Conservation (phyloP, 2,797 vertebrate species). For the Psittacula echo region DNA sequence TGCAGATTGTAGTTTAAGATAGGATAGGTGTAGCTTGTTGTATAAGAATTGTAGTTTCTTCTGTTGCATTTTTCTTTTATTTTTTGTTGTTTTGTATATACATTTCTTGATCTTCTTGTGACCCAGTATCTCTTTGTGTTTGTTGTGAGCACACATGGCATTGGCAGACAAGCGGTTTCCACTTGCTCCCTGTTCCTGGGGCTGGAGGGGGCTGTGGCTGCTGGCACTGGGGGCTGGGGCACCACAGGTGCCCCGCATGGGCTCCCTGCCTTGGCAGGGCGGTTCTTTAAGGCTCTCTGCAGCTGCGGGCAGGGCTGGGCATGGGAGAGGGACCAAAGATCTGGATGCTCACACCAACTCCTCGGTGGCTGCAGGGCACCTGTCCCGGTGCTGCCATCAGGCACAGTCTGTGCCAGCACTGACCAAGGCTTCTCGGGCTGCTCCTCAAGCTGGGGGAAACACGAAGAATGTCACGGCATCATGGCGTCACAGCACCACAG, state of each 20-base stretch:
- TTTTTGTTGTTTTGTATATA: neutral
- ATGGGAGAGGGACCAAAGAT: neutral
- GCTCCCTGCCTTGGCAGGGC: neutral
- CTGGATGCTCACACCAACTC: neutral
- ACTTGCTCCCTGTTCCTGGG: neutral
- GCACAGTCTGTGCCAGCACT: neutral
- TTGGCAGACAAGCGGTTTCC: neutral
- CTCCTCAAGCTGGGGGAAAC: neutral
- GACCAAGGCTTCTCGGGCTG: neutral
- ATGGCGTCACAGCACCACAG: neutral
- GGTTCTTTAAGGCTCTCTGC: neutral
- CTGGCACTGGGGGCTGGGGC: neutral
- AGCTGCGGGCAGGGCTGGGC: neutral
- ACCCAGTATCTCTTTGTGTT: neutral
- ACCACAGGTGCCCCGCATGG: neutral
- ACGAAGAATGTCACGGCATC: neutral
- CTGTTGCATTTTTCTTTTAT: neutral
- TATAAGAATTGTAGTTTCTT: too few relatives aligned
- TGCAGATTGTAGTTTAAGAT: too few relatives aligned
- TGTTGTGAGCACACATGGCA: neutral
- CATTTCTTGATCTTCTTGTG: neutral
- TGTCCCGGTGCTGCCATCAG: neutral
- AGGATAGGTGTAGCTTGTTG: too few relatives aligned
- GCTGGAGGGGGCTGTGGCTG: neutral
- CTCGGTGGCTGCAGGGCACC: neutral